phyloP scores from a whole-genome alignment of 2,888 invertebrate species.

The Hydraecia micacea region DNA sequence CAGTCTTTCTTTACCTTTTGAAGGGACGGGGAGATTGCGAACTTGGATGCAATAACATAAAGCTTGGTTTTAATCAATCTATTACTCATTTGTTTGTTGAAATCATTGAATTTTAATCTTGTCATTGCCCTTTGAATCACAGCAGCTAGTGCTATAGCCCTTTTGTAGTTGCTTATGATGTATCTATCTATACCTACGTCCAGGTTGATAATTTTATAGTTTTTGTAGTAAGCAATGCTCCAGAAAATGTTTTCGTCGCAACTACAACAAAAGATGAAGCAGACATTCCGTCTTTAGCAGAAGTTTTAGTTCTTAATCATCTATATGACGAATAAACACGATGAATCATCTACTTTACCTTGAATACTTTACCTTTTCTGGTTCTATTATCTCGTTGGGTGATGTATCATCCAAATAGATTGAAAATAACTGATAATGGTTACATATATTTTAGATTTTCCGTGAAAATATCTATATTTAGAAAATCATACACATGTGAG shows the following conservation, averaged over 20 bases:
- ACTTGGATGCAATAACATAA: background rate
- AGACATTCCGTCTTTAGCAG: conserved; percentile 24
- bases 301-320: conserved; percentile 63
- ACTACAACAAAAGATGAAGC: conserved; percentile 20
- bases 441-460: background rate
- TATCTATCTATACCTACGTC: background rate
- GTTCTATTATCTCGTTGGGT: conserved; percentile 39
- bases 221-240: background rate
- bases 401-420: conserved; percentile 43
- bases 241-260: background rate
- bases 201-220: background rate
- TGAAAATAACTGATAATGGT: conserved; percentile 16
- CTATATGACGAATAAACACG: conserved; percentile 56
- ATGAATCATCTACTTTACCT: conserved; percentile 60
- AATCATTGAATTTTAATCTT: background rate
- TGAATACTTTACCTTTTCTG: conserved; percentile 48
- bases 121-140: background rate
- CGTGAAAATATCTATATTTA: background rate
- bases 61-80: background rate
- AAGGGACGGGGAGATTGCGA: background rate
- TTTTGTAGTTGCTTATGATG: background rate
- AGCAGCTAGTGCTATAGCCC: background rate
- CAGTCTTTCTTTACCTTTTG: conserved; percentile 36
- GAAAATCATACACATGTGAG: background rate
- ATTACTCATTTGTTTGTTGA: background rate